phyloP scores from a whole-genome alignment of 2,797 vertebrate species.

The Florisuga fusca region DNA sequence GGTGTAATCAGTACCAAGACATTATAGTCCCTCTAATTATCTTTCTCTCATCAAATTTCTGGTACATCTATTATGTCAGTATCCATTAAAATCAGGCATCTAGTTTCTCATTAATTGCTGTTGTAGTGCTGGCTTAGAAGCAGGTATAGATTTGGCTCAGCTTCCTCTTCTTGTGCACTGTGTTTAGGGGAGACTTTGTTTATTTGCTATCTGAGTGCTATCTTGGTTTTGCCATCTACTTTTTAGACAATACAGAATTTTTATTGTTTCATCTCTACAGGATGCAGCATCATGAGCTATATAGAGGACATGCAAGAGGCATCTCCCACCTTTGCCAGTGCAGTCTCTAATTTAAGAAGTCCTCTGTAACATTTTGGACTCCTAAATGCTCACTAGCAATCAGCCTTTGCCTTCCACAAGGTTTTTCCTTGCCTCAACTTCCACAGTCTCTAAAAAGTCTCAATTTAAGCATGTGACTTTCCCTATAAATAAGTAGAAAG shows the following conservation, averaged over 20 bases:
- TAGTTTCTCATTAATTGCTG: constrained; percentile 29
- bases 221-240: constrained; percentile 21
- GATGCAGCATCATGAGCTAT: neutral
- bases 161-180: neutral
- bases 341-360: neutral
- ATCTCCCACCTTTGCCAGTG: neutral
- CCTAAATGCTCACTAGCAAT: neutral
- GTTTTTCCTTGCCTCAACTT: neutral
- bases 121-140: constrained; percentile 16
- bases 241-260: constrained; percentile 12
- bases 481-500: neutral
- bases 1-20: constrained; percentile 37
- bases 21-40: constrained; percentile 53
- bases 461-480: neutral
- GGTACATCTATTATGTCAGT: constrained; percentile 53
- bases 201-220: constrained; percentile 27
- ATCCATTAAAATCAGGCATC: constrained; percentile 47
- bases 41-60: constrained; percentile 44
- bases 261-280: constrained; percentile 26
- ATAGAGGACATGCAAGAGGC: neutral
- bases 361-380: neutral
- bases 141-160: neutral
- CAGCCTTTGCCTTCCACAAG: neutral
- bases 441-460: neutral
- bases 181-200: constrained; percentile 35